Conservation (phyloP, 2,888 invertebrate genomes). For the Lycophotia porphyrea region DNA sequence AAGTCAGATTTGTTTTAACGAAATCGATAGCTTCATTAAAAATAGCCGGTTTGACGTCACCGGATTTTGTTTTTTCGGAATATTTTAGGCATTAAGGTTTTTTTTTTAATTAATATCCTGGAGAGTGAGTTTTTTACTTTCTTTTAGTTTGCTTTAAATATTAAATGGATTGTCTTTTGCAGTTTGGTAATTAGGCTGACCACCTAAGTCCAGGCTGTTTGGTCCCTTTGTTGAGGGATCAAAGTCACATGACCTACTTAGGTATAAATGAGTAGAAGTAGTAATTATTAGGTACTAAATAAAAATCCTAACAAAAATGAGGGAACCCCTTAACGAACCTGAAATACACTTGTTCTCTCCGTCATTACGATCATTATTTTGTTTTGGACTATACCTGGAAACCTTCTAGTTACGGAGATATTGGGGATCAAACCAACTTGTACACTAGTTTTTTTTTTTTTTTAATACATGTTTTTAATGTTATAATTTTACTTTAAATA, state of each 20-base stretch:
- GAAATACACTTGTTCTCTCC: too few species aligned
- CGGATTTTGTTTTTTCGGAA: constrained; percentile 32
- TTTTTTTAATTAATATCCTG: neutral
- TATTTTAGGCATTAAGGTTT: constrained; percentile 9
- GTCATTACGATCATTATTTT: too few species aligned
- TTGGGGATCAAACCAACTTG: too few species aligned
- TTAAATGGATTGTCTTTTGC: neutral
- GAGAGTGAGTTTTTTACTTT: neutral
- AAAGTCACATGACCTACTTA: neutral
- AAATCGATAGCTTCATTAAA: constrained; percentile 65
- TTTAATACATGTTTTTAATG: too few species aligned
- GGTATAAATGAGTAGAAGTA: neutral
- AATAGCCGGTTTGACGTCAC: constrained; percentile 40
- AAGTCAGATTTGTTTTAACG: constrained; percentile 54
- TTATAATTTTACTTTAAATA: too few species aligned
- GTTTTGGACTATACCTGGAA: too few species aligned
- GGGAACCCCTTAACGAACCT: too few species aligned
- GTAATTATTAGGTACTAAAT: too few species aligned
- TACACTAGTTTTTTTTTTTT: too few species aligned
- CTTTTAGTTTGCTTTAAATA: neutral
- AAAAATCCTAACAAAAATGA: neutral
- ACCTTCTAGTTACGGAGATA: too few species aligned
- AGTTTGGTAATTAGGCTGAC: neutral
- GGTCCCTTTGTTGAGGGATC: neutral
- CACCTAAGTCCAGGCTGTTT: neutral